These are phyloP conservation scores for Urophycis tenuis DNA, from an alignment of 2,797 vertebrate genomes.

Conservation along the genomic window DNA sequence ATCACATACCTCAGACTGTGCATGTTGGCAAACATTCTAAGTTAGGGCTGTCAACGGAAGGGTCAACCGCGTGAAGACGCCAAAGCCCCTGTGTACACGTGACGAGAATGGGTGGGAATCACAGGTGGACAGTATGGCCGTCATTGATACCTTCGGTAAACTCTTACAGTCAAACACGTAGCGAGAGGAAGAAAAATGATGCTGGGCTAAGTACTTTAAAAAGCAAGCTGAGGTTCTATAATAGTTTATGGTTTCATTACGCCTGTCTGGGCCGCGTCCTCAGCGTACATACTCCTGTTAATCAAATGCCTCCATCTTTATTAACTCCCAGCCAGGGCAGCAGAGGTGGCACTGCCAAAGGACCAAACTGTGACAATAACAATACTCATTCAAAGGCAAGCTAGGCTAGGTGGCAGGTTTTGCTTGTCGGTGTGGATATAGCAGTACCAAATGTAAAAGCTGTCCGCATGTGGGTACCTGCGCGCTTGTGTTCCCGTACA, in stretches of 20 bases:
- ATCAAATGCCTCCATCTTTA: constrained; percentile 12
- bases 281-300: constrained; percentile 7
- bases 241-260: background rate
- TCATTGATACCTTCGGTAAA: background rate
- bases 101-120: background rate
- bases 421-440: background rate
- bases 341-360: constrained; percentile 15
- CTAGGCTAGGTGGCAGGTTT: constrained; percentile 11
- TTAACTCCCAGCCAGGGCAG: constrained; percentile 30
- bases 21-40: background rate
- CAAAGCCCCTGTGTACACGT: background rate
- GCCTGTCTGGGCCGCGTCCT: constrained; percentile 1
- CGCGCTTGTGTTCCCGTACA: background rate
- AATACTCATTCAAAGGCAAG: constrained; percentile 8
- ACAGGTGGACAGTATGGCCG: background rate
- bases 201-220: background rate
- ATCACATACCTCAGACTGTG: background rate
- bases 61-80: background rate
- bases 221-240: background rate
- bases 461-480: too few species aligned
- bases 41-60: background rate
- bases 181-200: background rate
- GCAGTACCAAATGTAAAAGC: background rate
- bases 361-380: constrained; percentile 23
- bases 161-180: background rate